Conservation (phyloP, 2,797 vertebrate genomes). For the Florisuga fusca region DNA sequence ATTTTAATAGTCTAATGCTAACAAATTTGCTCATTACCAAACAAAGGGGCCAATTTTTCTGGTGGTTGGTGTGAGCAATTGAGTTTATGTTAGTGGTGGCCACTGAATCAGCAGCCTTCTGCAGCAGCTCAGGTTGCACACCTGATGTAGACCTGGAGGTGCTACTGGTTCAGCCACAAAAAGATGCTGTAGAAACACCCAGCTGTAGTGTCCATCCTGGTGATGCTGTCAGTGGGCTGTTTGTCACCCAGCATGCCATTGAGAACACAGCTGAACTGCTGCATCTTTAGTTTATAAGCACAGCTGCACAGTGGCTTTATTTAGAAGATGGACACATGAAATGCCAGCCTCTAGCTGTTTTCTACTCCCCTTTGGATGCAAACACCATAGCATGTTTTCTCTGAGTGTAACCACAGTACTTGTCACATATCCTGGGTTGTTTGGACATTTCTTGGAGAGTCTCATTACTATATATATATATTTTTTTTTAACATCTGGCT, state of each 20-base stretch:
- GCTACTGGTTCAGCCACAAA: background rate
- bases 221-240: background rate
- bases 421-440: background rate
- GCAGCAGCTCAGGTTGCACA: background rate
- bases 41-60: background rate
- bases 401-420: background rate
- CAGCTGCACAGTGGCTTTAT: background rate
- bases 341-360: background rate
- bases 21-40: background rate
- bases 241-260: background rate
- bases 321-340: background rate
- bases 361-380: background rate
- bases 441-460: conserved; percentile 47
- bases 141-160: background rate
- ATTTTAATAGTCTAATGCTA: background rate
- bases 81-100: background rate
- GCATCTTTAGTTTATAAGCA: background rate
- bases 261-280: background rate
- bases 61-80: background rate
- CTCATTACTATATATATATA: background rate
- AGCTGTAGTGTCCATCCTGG: background rate
- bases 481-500: background rate
- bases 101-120: background rate
- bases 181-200: background rate
- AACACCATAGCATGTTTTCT: background rate